Evolutionary conservation across 1,140 invertebrate genomes (phyloP).

Genomic region (Paraescarpia echinospica): DNA sequence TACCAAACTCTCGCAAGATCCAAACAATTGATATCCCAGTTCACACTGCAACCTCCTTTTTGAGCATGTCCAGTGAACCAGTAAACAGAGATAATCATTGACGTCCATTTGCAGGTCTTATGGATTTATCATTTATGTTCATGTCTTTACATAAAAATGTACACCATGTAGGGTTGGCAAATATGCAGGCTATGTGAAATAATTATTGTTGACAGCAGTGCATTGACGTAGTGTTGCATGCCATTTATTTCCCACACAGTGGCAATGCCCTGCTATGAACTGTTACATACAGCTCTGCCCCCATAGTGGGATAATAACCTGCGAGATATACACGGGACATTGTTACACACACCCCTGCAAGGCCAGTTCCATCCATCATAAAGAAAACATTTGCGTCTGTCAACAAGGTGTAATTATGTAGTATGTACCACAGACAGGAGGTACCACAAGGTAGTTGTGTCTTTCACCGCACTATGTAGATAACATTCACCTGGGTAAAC

Average conservation of each 20-base stretch:
- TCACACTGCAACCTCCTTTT: not conserved
- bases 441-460: not conserved
- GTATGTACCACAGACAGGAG: not conserved
- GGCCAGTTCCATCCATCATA: not conserved
- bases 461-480: not conserved
- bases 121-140: not conserved
- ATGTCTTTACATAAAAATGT: too few species aligned
- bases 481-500: not conserved
- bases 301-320: not conserved
- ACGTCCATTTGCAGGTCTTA: not conserved
- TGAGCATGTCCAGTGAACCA: not conserved
- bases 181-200: too few species aligned
- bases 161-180: too few species aligned
- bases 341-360: not conserved
- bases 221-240: not conserved
- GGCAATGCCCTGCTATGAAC: too few species aligned
- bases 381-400: not conserved
- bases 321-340: not conserved
- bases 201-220: not conserved
- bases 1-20: not conserved
- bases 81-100: not conserved
- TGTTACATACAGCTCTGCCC: not conserved
- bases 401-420: not conserved
- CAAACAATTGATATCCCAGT: not conserved
- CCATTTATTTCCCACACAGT: too few species aligned